A percentile compares a stretch with the other conserved stretches of the same genome.
These are phyloP conservation scores for Mola mola DNA, from an alignment of 2,113 vertebrate species.

Conservation along the genomic window DNA sequence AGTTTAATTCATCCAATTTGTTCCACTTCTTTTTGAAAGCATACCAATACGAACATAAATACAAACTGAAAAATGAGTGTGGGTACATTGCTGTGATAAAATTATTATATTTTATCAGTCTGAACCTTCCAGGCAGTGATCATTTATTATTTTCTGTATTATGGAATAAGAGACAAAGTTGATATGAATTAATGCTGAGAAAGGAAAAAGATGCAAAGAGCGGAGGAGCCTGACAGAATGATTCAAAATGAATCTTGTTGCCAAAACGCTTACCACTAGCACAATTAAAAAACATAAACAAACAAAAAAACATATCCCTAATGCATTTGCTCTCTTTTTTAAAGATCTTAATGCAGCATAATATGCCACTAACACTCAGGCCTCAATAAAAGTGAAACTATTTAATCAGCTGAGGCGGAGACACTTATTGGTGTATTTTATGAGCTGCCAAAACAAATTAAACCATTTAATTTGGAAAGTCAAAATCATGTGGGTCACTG, in stretches of 20 bases:
- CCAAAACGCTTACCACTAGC: too few species aligned
- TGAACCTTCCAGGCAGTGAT: too few species aligned
- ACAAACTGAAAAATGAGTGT: background rate
- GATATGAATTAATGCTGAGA: conserved; percentile 55
- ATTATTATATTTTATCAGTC: background rate
- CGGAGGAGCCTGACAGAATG: too few species aligned
- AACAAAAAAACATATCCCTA: too few species aligned
- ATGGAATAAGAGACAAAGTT: conserved; percentile 66
- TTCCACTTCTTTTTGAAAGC: background rate
- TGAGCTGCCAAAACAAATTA: conserved; percentile 57
- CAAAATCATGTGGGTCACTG: conserved; percentile 46
- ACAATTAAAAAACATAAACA: too few species aligned
- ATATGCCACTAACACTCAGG: background rate
- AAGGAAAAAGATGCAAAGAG: background rate
- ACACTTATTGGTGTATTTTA: conserved; percentile 51
- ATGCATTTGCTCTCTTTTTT: too few species aligned
- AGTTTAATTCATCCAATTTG: background rate
- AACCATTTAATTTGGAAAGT: conserved; percentile 49
- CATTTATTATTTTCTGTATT: conserved; percentile 61
- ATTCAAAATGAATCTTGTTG: too few species aligned
- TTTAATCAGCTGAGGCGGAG: conserved; percentile 57
- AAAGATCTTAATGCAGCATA: too few species aligned
- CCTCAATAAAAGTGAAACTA: conserved; percentile 49
- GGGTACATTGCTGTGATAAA: too few species aligned
- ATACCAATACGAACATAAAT: background rate